A percentile compares a stretch with the other conserved stretches of the same genome.
phyloP scores from a whole-genome alignment of 2,888 invertebrate genomes.

The Machimus atricapillus region DNA sequence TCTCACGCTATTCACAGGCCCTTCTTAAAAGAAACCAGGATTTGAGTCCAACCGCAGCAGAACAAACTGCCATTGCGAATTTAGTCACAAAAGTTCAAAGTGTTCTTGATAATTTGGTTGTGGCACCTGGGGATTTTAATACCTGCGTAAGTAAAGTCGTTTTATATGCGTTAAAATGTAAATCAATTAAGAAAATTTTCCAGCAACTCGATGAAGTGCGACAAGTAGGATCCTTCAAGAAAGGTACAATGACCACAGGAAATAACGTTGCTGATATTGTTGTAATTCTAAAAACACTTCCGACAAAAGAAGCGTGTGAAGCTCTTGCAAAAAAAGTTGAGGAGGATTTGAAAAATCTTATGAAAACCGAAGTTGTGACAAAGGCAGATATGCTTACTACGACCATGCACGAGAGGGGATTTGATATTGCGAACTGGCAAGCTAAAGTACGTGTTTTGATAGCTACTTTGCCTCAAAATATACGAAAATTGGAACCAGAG shows the following conservation, averaged over 20 bases:
- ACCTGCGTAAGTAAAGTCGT: slow-evolving; percentile 82
- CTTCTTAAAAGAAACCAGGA: slow-evolving; percentile 91
- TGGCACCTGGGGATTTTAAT: slow-evolving; percentile 92
- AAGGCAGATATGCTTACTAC: slow-evolving; percentile 65
- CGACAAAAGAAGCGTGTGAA: slow-evolving; percentile 94
- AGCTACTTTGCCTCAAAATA: slow-evolving; percentile 92
- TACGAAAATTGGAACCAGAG: slow-evolving; percentile 91
- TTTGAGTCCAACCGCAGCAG: slow-evolving; percentile 87
- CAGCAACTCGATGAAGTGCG: slow-evolving; percentile 93
- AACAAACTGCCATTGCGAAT: slow-evolving; percentile 91
- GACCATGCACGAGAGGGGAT: slow-evolving; percentile 76
- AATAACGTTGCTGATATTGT: slow-evolving; percentile 96
- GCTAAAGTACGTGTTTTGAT: slow-evolving; percentile 90
- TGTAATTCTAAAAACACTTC: slow-evolving; percentile 93
- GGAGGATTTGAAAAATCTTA: slow-evolving; percentile 82
- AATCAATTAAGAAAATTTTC: not conserved
- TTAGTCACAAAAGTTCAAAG: slow-evolving; percentile 95
- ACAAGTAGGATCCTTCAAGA: slow-evolving; percentile 97
- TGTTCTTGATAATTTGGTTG: slow-evolving; percentile 91
- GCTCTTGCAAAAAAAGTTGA: slow-evolving; percentile 87
- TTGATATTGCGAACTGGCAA: slow-evolving; percentile 84
- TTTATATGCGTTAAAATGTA: not conserved
- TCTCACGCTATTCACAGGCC: slow-evolving; percentile 68
- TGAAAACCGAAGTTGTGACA: slow-evolving; percentile 69
- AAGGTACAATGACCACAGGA: slow-evolving; percentile 95